Evolutionary conservation across 2,113 vertebrate species (phyloP), one percentile per base, ranked within the genome.

Genomic region (Alethe diademata): DNA sequence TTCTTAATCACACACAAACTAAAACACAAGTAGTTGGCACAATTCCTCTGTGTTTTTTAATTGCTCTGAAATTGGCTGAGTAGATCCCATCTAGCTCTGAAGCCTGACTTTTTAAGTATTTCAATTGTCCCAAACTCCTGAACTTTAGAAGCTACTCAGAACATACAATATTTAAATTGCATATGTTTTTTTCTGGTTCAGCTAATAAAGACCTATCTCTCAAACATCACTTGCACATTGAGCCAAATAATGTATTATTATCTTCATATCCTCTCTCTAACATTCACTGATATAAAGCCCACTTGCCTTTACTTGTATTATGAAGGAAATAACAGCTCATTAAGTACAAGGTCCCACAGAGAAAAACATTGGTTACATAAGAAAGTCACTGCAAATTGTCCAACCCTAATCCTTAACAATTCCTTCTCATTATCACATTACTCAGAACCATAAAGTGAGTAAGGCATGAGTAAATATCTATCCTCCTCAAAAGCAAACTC

Each of bases 401-500:
- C 54, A 86, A 66, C 28, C 24, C 26, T 58, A 26, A 70, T 43
- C 38, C 69, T 42, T 42, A 45, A 67, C 8, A 26, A 28, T 73
- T 90, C 53, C 64, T 67, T 86, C 66, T 86, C 61, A 47, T 81
- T 72, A 91, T 83, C 76, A 54, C 58, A 38, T 79, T 43, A 70
- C 64, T 91, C 81, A 83, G 71, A 80, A 66, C 42, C 79, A 66
- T 83, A 48, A 89, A 72, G 43, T 90, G 86, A 89, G n/a, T 89
- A 89, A 93, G 53, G 14, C 40, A 45, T 64, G 65, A 95, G 85
- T 92, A 70, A 94, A 4, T 22, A 76, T 2, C 38, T 33, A 53
- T 62, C 92, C 90, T 94, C 84, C 94, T 90, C 60, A 67, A 94
- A 96, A 94, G 28, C 56, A 93, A 94, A 94, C 74, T 40, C 10